Base-by-base conservation (phyloP, 2,888 invertebrate species). In the Morpho achilles region DNA sequence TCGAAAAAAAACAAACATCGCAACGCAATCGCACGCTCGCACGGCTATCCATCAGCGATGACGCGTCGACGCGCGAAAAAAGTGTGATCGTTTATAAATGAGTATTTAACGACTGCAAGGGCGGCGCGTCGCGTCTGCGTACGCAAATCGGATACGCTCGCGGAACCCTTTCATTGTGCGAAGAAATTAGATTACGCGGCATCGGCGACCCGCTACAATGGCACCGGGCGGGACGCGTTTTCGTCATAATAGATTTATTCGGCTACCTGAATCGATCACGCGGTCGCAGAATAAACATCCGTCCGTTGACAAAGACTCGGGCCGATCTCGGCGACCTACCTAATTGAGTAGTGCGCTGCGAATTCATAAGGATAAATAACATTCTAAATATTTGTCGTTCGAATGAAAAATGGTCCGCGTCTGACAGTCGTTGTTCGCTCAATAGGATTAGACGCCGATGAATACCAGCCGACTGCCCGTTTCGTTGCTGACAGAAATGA, bases 301-400 rank as follows among this genome's bases (percentile, higher is more conserved):
- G 84, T 75, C 68, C 74, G 73, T 73, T 72, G 71, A 84, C 80
- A 86, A 87, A 78, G 78, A 22, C 32, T 2, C 32, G 32, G 32
- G 4, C 32, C 74, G 72, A 59, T 65, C 67, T 10, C 8, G 42
- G 42, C 10, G n/a, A 3, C 43, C 8, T 43, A 43, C 8, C 45
- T 45, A 45, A 45, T 45, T 54, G n/a, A 48, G 3, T 32, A 39
- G 2, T 39, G 42, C 45, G 39, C 73, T 74, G 72, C 77, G 74
- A 75, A 80, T 76, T 79, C 79, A 75, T 79, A 80, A 82, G 79
- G 77, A 84, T 82, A 86, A 87, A 89, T 87, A 87, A 80, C 87
- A 86, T 88, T 89, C 88, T 82, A 86, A 89, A 89, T 87, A 88
- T 89, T 89, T 88, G 87, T 84, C 86, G 79, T 86, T 80, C 74